Evolutionary conservation across 2,797 vertebrate genomes (phyloP).

Genomic region (Pampus argenteus): DNA sequence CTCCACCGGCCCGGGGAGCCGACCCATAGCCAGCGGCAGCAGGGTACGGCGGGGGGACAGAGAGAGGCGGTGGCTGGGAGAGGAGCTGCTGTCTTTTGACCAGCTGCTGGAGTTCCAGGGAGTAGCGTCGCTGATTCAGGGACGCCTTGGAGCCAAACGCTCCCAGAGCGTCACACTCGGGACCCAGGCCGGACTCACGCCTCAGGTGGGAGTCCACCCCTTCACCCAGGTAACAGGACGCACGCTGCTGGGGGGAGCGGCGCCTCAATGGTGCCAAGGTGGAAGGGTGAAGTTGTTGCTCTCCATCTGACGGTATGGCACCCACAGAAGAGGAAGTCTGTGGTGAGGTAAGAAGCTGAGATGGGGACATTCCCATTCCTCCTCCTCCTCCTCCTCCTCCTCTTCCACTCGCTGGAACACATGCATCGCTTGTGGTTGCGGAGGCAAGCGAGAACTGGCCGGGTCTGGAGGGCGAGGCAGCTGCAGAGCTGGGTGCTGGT

Average conservation of each 20-base stretch:
- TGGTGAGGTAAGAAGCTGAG: conserved; percentile 70
- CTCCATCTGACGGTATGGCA: conserved; percentile 75
- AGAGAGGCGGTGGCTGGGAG: conserved; percentile 80
- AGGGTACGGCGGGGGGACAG: conserved; percentile 74
- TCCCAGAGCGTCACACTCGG: conserved; percentile 74
- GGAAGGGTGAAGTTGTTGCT: conserved; percentile 76
- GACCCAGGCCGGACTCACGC: conserved; percentile 74
- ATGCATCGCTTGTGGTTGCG: conserved; percentile 72
- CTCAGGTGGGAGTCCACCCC: conserved; percentile 77
- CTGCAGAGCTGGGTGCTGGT: conserved; percentile 58
- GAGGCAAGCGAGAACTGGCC: conserved; percentile 76
- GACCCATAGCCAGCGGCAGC: conserved; percentile 68
- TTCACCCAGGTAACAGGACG: conserved; percentile 81
- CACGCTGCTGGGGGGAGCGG: conserved; percentile 82
- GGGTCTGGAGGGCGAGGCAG: conserved; percentile 78
- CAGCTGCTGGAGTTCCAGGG: conserved; percentile 86
- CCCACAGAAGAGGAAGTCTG: conserved; percentile 59
- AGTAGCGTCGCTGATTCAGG: conserved; percentile 83
- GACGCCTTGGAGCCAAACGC: conserved; percentile 74
- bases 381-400: conserved; percentile 66
- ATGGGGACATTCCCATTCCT: conserved; percentile 64
- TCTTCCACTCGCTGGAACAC: conserved; percentile 63
- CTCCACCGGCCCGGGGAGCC: conserved; percentile 39
- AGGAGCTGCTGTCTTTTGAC: conserved; percentile 85
- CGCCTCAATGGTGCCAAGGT: conserved; percentile 81